phyloP scores from a whole-genome alignment of 2,888 invertebrate species.

The Nemotelus pantherinus region DNA sequence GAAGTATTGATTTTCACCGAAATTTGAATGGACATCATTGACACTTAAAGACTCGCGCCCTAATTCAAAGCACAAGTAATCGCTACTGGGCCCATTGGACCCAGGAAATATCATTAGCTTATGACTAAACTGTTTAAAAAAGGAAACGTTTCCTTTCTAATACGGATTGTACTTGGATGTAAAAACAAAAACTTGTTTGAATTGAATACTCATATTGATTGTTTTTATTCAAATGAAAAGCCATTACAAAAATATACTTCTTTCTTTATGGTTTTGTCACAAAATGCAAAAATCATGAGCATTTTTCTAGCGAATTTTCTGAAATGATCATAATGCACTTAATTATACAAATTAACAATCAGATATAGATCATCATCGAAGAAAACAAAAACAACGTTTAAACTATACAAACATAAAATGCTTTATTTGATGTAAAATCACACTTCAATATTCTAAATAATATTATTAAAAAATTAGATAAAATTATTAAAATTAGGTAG shows the following conservation, averaged over 20 bases:
- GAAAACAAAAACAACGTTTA: too few species aligned
- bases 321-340: too few species aligned
- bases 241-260: conserved; percentile 5
- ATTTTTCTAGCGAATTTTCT: too few species aligned
- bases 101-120: not conserved
- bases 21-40: not conserved
- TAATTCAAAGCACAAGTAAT: conserved; percentile 7
- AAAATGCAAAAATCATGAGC: not conserved
- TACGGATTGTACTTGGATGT: not conserved
- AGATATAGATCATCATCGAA: too few species aligned
- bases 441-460: not conserved
- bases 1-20: too few species aligned
- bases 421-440: not conserved
- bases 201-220: not conserved
- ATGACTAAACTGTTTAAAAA: not conserved
- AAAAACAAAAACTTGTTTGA: not conserved
- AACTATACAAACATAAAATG: too few species aligned
- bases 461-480: not conserved
- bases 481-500: not conserved
- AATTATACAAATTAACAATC: too few species aligned
- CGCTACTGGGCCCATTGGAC: not conserved
- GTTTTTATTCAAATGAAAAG: not conserved
- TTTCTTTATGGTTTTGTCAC: conserved; percentile 1
- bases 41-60: not conserved
- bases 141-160: conserved; percentile 5